Evolutionary conservation across 2,113 vertebrate genomes (phyloP), one percentile per base, ranked within the genome.

Genomic region (Antechinus stuartii): DNA sequence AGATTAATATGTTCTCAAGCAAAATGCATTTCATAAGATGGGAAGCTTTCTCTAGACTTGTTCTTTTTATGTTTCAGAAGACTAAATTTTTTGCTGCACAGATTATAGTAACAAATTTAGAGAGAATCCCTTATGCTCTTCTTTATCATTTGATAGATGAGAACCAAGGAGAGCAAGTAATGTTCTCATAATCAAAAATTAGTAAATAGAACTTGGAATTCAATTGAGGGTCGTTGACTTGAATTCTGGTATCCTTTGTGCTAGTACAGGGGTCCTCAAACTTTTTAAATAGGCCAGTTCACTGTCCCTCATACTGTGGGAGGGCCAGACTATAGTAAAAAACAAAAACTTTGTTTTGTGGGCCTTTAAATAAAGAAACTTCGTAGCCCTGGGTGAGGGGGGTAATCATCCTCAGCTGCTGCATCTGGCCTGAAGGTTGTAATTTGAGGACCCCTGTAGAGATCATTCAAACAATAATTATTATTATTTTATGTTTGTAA

Each of bases 1-100:
- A 84, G 95, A 96, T 98, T 98, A 98, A 96, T 95, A 97, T 98
- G 50, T 89, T 98, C 98, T 98, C 98, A 98, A 98, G 91, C 96
- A 95, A 98, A 98, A 98, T 96, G 96, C 97, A 98, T 98, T 96
- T 97, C 97, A 96, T 97, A 95, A 98, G 94, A 94, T 97, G 95
- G 96, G 95, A 95, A 93, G 98, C 97, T 97, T 97, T 98, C 93
- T 94, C 93, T 91, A 91, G 97, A 95, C 97, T 98, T 96, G 91
- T 96, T 96, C 50, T 93, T 97, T 96, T 61, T 97, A 97, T 96
- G 94, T 61, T 50, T 30, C 9, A 95, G 95, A 97, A 97, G 98
- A 91, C 93, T 95, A 96, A 98, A 95, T 94, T 96, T 98, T 98
- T 98, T 84, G 19, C 35, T 42, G 35, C 68, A 42, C 68, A 84